These are phyloP conservation scores for Catagonus wagneri DNA, from an alignment of 2,113 vertebrate species.

Conservation along the genomic window DNA sequence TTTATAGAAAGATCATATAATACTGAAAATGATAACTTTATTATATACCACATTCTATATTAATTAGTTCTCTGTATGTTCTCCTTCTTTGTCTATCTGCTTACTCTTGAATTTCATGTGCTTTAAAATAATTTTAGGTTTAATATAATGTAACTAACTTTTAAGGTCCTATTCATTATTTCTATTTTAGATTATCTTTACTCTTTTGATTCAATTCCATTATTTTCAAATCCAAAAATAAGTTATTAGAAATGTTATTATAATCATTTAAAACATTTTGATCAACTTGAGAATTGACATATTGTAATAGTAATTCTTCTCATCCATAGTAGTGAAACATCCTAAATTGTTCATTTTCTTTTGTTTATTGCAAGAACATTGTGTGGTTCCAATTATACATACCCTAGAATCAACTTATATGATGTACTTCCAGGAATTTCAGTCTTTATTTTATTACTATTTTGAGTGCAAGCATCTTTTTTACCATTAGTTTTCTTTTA, in stretches of 20 bases:
- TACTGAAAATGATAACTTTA: slow-evolving; percentile 20
- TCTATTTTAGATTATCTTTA: not conserved
- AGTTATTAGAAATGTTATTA: not conserved
- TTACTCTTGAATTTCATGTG: not conserved
- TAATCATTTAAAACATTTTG: not conserved
- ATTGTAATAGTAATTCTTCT: not conserved
- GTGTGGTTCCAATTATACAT: not conserved
- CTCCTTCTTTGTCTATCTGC: not conserved
- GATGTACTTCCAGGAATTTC: not conserved
- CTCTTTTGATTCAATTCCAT: not conserved
- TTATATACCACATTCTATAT: not conserved
- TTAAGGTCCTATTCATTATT: not conserved
- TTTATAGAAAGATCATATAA: slow-evolving; percentile 14
- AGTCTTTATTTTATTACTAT: not conserved
- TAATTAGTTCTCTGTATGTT: not conserved
- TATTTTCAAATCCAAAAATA: not conserved
- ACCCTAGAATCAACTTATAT: not conserved
- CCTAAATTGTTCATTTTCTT: not conserved
- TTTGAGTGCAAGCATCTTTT: not conserved
- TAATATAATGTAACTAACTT: not conserved
- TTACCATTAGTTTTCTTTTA: not conserved
- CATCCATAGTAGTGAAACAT: not conserved
- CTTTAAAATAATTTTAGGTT: not conserved
- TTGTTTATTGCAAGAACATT: not conserved
- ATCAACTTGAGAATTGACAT: not conserved